Conservation (phyloP, 1,140 invertebrate species). For the Mamestra configurata region DNA sequence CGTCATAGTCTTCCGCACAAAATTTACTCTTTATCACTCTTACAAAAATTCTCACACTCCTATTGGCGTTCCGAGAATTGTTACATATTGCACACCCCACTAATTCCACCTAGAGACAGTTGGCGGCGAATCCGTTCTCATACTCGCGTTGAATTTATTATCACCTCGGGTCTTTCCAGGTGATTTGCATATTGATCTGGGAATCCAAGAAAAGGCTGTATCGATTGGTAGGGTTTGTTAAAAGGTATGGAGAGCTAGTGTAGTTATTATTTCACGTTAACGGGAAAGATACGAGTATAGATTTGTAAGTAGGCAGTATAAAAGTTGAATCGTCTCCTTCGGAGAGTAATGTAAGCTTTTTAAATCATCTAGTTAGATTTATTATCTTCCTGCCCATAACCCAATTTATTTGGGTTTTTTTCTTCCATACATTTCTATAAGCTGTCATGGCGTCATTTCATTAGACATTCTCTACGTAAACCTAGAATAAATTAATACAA, state of each 20-base stretch:
- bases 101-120: slow-evolving; percentile 16
- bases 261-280: too few relatives aligned
- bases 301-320: too few relatives aligned
- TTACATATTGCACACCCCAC: not conserved
- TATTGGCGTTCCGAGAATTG: not conserved
- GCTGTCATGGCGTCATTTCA: too few relatives aligned
- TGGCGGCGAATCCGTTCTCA: not conserved
- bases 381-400: too few relatives aligned
- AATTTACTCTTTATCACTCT: not conserved
- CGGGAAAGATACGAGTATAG: too few relatives aligned
- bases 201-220: slow-evolving; percentile 9
- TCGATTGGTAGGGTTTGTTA: not conserved
- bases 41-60: not conserved
- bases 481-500: too few relatives aligned
- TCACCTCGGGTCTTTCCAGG: slow-evolving; percentile 26
- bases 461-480: too few relatives aligned
- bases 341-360: too few relatives aligned
- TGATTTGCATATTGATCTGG: slow-evolving; percentile 40
- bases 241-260: not conserved
- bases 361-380: too few relatives aligned
- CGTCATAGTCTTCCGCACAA: not conserved
- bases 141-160: slow-evolving; percentile 37
- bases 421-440: too few relatives aligned
- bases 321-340: too few relatives aligned
- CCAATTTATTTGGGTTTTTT: too few relatives aligned